phyloP scores from a whole-genome alignment of 2,113 vertebrate genomes.

The Halichoeres trimaculatus region DNA sequence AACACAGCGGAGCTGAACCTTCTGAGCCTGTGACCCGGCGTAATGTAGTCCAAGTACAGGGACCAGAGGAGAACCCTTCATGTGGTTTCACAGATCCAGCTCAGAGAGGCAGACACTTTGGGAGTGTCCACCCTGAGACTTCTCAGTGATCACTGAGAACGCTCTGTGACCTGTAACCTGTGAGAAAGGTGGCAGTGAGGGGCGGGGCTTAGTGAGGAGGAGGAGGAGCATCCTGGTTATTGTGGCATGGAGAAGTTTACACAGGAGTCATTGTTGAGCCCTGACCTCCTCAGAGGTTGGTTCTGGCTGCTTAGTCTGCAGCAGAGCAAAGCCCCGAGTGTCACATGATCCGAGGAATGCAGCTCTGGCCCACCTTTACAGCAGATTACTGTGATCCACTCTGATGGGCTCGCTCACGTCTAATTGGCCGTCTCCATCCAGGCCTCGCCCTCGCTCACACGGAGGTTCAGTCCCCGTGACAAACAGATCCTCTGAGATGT shows the following conservation, averaged over 20 bases:
- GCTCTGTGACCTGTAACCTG: neutral
- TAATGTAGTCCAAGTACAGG: conserved; percentile 48
- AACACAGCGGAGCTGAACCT: conserved; percentile 65
- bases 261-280: conserved; percentile 80
- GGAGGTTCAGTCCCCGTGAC: neutral
- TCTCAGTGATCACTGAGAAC: neutral
- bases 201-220: neutral
- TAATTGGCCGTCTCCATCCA: conserved; percentile 72
- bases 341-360: conserved; percentile 82
- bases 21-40: conserved; percentile 54
- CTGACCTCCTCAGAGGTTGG: conserved; percentile 72
- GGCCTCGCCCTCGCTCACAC: conserved; percentile 11
- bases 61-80: neutral
- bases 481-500: too few species aligned
- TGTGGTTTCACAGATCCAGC: neutral
- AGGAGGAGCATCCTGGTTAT: conserved; percentile 72
- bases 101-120: neutral
- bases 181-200: neutral
- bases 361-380: conserved; percentile 76
- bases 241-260: conserved; percentile 80
- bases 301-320: conserved; percentile 75
- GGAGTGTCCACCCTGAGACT: too few species aligned
- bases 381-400: conserved; percentile 78
- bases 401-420: conserved; percentile 70
- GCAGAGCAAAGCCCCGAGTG: conserved; percentile 69